Evolutionary conservation across 2,888 invertebrate genomes (phyloP), one percentile per base, ranked within the genome.

Genomic region (Melanchra persicariae): DNA sequence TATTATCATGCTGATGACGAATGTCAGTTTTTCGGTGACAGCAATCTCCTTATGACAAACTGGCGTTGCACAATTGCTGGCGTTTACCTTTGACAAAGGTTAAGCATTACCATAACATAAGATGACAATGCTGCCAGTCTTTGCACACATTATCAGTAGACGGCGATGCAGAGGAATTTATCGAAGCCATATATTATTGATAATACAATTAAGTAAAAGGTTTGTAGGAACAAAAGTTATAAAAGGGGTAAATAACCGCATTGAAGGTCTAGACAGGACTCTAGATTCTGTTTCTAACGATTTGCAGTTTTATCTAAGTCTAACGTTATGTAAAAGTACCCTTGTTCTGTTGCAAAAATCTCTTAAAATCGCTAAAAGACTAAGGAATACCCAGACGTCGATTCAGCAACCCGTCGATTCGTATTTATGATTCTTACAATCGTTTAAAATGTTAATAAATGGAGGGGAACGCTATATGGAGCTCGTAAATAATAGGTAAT

Each of bases 391-490:
- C 43, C 54, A 66, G 66, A 55, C 74, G 47, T 49, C 22, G 22
- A 59, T 26, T 74, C 59, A 55, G 59, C 66, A 2, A 43, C 15
- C 47, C 66, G 74, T 66, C 59, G 55, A 17, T 15, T 40, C 40
- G 40, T 74, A 66, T 49, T 60, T 49, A 60, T 3, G 22, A 43
- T 47, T 52, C 51, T 63, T 43, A 24, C 22, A 60, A 43, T 57
- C 22, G 15, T 52, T 12, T 24, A 45, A 49, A 70, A 70, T 62
- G 51, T 51, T 45, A 26, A 5, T 58, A 45, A 43, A 72, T 26
- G 30, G 64, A 9, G 15, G 64, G 45, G 26, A 30, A 1, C 12
- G 22, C 30, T 22, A 34, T 47, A 45, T 30, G 30, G 30, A 30
- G 1, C 30, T 30, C 30, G 30, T 30, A 1, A 1, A 1, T 30